phyloP scores from a whole-genome alignment of 2,113 vertebrate species.

The Centrocercus urophasianus region DNA sequence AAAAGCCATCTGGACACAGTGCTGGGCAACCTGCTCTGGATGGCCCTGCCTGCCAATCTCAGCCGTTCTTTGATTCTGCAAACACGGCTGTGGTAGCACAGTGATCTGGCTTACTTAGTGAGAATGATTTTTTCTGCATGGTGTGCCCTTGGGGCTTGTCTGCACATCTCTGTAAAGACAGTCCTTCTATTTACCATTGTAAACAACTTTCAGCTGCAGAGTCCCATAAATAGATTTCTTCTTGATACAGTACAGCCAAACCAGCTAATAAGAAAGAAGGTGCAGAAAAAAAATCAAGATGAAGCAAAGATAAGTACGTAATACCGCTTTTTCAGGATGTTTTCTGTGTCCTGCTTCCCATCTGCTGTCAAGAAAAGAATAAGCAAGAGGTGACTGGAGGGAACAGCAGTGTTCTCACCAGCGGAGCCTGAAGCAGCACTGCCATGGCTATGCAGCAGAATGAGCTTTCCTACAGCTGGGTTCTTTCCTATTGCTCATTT shows the following conservation, averaged over 20 bases:
- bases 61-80: neutral
- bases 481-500: neutral
- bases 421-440: neutral
- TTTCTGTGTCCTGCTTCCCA: constrained; percentile 17
- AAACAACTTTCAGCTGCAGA: constrained; percentile 28
- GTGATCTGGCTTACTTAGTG: neutral
- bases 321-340: constrained; percentile 22
- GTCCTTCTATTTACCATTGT: neutral
- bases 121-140: neutral
- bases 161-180: neutral
- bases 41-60: neutral
- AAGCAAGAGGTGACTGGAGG: neutral
- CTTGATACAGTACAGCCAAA: constrained; percentile 17
- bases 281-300: constrained; percentile 45
- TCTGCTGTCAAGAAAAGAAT: constrained; percentile 15
- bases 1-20: neutral
- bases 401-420: neutral
- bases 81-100: neutral
- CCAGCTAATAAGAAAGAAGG: constrained; percentile 30
- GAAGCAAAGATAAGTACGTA: constrained; percentile 40
- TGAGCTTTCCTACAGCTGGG: neutral
- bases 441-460: neutral
- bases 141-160: neutral
- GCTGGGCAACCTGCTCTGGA: accelerated
- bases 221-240: constrained; percentile 27